Conservation (phyloP, 2,113 vertebrate species). For the Syngnathoides biaculeatus region DNA sequence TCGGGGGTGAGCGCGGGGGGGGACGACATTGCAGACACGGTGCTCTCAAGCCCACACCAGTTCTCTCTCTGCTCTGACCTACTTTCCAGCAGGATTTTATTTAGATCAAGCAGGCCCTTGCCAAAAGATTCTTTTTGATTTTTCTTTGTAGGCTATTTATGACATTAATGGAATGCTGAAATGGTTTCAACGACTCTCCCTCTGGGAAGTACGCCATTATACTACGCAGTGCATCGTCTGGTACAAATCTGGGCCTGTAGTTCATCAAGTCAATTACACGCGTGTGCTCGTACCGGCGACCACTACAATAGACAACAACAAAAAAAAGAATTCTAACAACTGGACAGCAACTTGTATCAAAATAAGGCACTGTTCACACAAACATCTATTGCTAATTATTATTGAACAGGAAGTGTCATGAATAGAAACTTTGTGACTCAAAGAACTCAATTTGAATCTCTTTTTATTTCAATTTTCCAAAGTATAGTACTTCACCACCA, state of each 20-base stretch:
- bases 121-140: constrained; percentile 61
- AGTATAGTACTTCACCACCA: not conserved
- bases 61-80: constrained; percentile 71
- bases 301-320: not conserved
- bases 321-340: constrained; percentile 5
- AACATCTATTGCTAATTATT: constrained; percentile 8
- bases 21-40: constrained; percentile 58
- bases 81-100: constrained; percentile 71
- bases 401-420: not conserved
- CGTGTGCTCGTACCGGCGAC: not conserved
- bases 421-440: not conserved
- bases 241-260: not conserved
- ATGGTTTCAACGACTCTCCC: constrained; percentile 38
- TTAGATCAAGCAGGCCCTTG: constrained; percentile 65
- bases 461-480: constrained; percentile 14
- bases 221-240: not conserved
- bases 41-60: constrained; percentile 71
- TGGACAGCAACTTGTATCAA: not conserved
- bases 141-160: constrained; percentile 65
- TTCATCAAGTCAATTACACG: constrained; percentile 9
- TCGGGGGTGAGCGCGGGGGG: constrained; percentile 46
- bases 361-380: constrained; percentile 4
- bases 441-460: constrained; percentile 25
- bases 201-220: constrained; percentile 28
- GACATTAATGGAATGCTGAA: constrained; percentile 50